Evolutionary conservation across 1,140 invertebrate species (phyloP).

Genomic region (Drosophila lini): DNA sequence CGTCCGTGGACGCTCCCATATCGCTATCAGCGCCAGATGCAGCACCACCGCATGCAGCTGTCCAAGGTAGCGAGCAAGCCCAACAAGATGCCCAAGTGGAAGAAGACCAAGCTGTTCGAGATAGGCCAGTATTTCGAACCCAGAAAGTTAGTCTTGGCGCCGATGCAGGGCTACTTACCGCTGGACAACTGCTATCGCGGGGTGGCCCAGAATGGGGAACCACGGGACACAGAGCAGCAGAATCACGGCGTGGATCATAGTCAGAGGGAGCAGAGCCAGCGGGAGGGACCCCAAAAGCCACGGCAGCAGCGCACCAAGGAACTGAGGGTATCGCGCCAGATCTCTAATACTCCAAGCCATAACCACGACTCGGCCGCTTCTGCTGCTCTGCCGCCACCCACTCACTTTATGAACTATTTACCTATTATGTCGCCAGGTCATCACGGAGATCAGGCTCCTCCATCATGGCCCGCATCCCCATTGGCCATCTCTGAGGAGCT

Average conservation of each 20-base stretch:
- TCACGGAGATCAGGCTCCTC: constrained; percentile 5
- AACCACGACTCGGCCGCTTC: constrained; percentile 1
- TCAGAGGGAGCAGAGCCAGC: constrained; percentile 10
- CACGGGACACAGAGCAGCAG: not conserved
- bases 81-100: constrained; percentile 50
- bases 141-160: constrained; percentile 41
- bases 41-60: constrained; percentile 35
- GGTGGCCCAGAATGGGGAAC: constrained; percentile 4
- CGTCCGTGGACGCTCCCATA: constrained; percentile 87
- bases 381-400: not conserved
- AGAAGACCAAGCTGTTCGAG: constrained; percentile 56
- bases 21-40: constrained; percentile 79
- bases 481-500: constrained; percentile 42
- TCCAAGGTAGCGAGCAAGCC: constrained; percentile 39
- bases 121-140: constrained; percentile 50
- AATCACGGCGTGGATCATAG: not conserved
- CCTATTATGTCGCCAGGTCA: constrained; percentile 17
- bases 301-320: constrained; percentile 25
- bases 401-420: constrained; percentile 54
- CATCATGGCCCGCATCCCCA: constrained; percentile 36
- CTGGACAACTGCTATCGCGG: constrained; percentile 47
- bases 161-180: constrained; percentile 54
- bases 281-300: constrained; percentile 1
- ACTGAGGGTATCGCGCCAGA: not conserved
- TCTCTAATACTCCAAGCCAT: not conserved